A percentile compares a stretch with the other conserved stretches of the same genome.
These are phyloP conservation scores for Chlamydotis undulata DNA, from an alignment of 2,113 vertebrate genomes.

Conservation along the genomic window DNA sequence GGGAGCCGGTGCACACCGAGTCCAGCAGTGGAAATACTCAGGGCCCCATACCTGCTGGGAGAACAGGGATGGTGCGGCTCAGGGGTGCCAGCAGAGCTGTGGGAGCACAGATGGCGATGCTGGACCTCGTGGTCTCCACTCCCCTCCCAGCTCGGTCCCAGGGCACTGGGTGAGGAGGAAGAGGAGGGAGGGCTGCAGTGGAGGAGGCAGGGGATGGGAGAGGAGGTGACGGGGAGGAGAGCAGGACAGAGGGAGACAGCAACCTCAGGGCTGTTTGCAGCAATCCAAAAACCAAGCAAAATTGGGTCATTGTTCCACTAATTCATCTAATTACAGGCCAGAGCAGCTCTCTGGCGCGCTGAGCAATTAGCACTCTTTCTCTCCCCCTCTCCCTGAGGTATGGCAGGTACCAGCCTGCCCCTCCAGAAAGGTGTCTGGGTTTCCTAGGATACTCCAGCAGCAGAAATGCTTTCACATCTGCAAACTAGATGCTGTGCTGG, in stretches of 20 bases:
- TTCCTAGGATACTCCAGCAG: constrained; percentile 71
- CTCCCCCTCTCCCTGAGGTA: constrained; percentile 13
- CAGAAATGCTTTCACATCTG: constrained; percentile 10
- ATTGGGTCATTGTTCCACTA: constrained; percentile 63
- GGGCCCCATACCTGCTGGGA: not conserved
- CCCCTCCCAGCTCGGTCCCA: not conserved
- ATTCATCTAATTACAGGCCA: constrained; percentile 71
- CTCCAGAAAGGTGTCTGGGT: constrained; percentile 51
- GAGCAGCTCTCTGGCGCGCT: constrained; percentile 22
- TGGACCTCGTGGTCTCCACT: not conserved
- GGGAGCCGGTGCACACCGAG: not conserved
- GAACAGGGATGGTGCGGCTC: not conserved
- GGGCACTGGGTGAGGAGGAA: not conserved
- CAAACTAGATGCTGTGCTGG: not conserved
- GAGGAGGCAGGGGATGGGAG: not conserved
- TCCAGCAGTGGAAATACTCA: not conserved
- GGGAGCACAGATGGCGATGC: rapidly evolving
- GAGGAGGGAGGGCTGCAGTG: not conserved
- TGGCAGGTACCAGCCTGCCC: constrained; percentile 16
- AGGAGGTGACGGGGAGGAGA: not conserved
- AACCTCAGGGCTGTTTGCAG: not conserved
- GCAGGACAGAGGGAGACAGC: not conserved
- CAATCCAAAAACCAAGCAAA: constrained; percentile 37
- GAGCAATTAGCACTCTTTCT: constrained; percentile 58
- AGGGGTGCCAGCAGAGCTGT: not conserved